phyloP scores from a whole-genome alignment of 2,888 invertebrate genomes.

The Resseliella maxima region DNA sequence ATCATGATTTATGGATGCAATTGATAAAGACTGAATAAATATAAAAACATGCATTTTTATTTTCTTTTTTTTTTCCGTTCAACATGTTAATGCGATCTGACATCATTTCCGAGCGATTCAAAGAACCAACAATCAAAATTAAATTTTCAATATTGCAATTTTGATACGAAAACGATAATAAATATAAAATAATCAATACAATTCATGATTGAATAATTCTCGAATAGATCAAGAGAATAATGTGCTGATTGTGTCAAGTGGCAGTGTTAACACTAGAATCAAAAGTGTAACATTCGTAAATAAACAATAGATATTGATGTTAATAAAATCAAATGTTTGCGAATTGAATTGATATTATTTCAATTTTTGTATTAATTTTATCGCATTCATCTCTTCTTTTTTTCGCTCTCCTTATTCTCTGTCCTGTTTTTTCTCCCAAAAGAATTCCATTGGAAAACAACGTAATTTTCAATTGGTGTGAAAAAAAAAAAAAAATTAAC shows the following conservation, averaged over 20 bases:
- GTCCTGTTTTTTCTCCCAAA: too few species aligned
- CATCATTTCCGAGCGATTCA: neutral
- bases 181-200: neutral
- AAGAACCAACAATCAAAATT: neutral
- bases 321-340: neutral
- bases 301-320: conserved; percentile 27
- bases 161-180: too few species aligned
- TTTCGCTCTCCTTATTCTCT: too few species aligned
- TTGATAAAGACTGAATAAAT: too few species aligned
- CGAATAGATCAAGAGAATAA: neutral
- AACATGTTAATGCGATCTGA: neutral
- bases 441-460: neutral
- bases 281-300: conserved; percentile 19
- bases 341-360: neutral
- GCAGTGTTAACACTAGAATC: conserved; percentile 21
- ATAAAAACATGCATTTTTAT: neutral
- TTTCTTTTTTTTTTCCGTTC: neutral
- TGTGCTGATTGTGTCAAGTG: conserved; percentile 16
- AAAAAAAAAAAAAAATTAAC: neutral
- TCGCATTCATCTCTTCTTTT: neutral
- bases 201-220: conserved; percentile 15
- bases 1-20: too few species aligned
- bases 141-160: neutral
- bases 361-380: neutral
- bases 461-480: conserved; percentile 2